Evolutionary conservation across 1,140 invertebrate species (phyloP).

Genomic region (Antheraea pernyi): DNA sequence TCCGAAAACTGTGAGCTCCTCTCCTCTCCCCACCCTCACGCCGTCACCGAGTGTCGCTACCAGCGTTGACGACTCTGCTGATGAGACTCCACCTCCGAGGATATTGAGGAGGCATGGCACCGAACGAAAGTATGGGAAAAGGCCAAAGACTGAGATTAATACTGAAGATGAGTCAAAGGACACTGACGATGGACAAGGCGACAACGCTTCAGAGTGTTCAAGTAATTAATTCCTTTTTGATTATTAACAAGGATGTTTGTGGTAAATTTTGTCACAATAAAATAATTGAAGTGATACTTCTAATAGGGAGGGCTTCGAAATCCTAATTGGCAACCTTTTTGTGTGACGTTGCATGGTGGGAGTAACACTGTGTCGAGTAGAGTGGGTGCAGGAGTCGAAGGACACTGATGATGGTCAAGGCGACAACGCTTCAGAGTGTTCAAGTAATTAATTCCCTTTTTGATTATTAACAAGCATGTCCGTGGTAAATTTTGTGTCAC

Average conservation of each 20-base stretch:
- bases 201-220: slow-evolving; percentile 46
- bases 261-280: too few relatives aligned
- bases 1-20: neutral
- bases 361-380: too few relatives aligned
- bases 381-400: too few relatives aligned
- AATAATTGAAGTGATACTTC: too few relatives aligned
- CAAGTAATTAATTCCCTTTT: slow-evolving; percentile 34
- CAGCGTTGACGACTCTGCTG: slow-evolving; percentile 44
- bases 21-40: slow-evolving; percentile 20
- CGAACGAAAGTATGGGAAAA: slow-evolving; percentile 73
- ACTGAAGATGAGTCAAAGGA: slow-evolving; percentile 43
- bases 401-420: slow-evolving; percentile 45
- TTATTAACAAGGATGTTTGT: slow-evolving; percentile 17
- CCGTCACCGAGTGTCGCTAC: slow-evolving; percentile 28
- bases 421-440: slow-evolving; percentile 46
- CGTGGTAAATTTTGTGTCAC: too few relatives aligned
- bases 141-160: slow-evolving; percentile 51
- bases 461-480: slow-evolving; percentile 13
- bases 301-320: too few relatives aligned
- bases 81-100: slow-evolving; percentile 46
- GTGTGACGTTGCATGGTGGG: too few relatives aligned
- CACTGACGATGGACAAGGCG: slow-evolving; percentile 41
- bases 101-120: slow-evolving; percentile 48
- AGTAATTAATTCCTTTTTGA: slow-evolving; percentile 28
- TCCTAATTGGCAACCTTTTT: too few relatives aligned